A percentile compares a stretch with the other conserved stretches of the same genome.
Conservation (phyloP, 2,888 invertebrate species). For the Diplazon laetatorius region DNA sequence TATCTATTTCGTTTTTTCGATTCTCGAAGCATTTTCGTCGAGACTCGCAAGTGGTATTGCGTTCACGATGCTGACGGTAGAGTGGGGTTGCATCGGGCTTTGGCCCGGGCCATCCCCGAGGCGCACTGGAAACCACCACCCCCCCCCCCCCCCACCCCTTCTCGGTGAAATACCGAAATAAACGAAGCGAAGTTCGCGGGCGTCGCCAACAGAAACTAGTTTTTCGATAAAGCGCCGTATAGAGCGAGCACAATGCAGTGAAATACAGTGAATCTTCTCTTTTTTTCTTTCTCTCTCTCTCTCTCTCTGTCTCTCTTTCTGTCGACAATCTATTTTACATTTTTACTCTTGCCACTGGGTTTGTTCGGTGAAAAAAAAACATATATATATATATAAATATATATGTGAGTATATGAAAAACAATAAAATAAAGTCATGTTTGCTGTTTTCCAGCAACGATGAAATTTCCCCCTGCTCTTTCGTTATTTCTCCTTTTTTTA, state of each 20-base stretch:
- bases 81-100: constrained; percentile 14
- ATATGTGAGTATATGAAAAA: too few species aligned
- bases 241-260: constrained; percentile 19
- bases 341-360: constrained; percentile 20
- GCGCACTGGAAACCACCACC: constrained; percentile 54
- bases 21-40: constrained; percentile 32
- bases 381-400: too few species aligned
- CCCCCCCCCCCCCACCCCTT: too few species aligned
- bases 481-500: not conserved
- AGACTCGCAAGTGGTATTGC: constrained; percentile 1
- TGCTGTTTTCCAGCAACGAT: not conserved
- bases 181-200: constrained; percentile 56
- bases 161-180: constrained; percentile 59
- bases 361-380: not conserved
- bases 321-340: constrained; percentile 24
- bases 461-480: not conserved
- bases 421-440: not conserved
- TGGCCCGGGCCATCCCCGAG: constrained; percentile 43
- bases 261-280: constrained; percentile 28
- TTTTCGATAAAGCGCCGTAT: constrained; percentile 37
- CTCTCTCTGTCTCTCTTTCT: too few species aligned
- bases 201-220: constrained; percentile 58
- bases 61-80: not conserved
- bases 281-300: too few species aligned
- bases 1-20: constrained; percentile 33